Conservation (phyloP, 2,888 invertebrate genomes). For the Pandemis heparana region DNA sequence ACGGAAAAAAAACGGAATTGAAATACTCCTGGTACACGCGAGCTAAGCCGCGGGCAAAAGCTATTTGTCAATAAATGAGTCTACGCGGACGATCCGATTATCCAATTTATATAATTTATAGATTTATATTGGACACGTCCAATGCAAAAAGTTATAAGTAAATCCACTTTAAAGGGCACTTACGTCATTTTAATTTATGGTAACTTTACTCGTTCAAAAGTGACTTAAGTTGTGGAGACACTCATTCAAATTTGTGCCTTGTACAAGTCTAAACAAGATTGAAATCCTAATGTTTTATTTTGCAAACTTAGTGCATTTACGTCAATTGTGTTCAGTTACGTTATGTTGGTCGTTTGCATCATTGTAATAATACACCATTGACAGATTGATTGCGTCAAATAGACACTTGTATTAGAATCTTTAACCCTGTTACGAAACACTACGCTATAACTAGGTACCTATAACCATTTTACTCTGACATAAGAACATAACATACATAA, state of each 20-base stretch:
- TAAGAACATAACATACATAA: too few relatives aligned
- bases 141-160: background rate
- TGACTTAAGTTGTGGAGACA: background rate
- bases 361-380: slow-evolving; percentile 27
- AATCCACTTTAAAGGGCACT: background rate
- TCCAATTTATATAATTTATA: slow-evolving; percentile 37
- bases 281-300: background rate
- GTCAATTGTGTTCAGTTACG: background rate
- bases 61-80: too few relatives aligned
- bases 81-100: too few relatives aligned
- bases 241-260: background rate
- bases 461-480: too few relatives aligned
- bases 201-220: background rate
- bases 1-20: too few relatives aligned
- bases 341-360: slow-evolving; percentile 26
- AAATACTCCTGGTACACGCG: too few relatives aligned
- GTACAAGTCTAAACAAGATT: background rate
- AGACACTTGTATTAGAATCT: background rate
- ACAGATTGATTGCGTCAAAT: slow-evolving; percentile 26
- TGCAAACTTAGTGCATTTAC: background rate
- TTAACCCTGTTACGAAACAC: too few relatives aligned
- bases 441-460: too few relatives aligned
- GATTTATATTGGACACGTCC: background rate
- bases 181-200: slow-evolving; percentile 3
- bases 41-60: too few relatives aligned